phyloP scores from a whole-genome alignment of 1,140 invertebrate species.

The Zaprionus camerounensis region DNA sequence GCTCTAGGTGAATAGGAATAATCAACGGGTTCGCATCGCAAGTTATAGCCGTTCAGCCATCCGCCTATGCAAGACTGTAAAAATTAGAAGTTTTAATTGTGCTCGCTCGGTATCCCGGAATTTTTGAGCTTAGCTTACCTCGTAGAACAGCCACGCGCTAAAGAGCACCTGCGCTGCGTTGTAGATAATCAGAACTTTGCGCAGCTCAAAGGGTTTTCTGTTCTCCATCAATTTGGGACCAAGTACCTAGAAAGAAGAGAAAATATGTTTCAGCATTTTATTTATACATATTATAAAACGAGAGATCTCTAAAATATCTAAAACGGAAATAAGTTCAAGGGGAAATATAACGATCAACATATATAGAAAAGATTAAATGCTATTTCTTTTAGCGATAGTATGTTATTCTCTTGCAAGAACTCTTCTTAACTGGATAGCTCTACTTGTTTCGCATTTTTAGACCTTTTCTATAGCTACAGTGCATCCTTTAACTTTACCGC shows the following conservation, averaged over 20 bases:
- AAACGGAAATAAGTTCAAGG: no score
- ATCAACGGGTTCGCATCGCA: slow-evolving; percentile 95
- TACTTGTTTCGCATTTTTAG: no score
- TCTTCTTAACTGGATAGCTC: no score
- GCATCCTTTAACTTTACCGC: no score
- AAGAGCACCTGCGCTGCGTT: slow-evolving; percentile 95
- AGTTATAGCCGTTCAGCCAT: slow-evolving; percentile 92
- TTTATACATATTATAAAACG: no score
- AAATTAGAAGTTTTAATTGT: slow-evolving; percentile 29
- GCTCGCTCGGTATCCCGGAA: neutral
- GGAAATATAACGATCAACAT: no score
- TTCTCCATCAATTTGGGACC: slow-evolving; percentile 96
- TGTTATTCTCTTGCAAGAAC: no score
- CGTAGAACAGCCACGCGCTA: slow-evolving; percentile 92
- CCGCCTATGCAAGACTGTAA: slow-evolving; percentile 87
- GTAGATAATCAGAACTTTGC: slow-evolving; percentile 92
- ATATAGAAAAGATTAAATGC: no score
- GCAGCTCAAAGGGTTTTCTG: slow-evolving; percentile 93
- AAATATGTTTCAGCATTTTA: no score
- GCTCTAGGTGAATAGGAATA: slow-evolving; percentile 91
- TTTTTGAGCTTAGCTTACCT: slow-evolving; percentile 87
- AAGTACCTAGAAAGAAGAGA: slow-evolving; percentile 85
- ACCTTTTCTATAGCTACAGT: no score
- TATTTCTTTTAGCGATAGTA: no score
- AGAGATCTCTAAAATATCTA: no score